phyloP scores from a whole-genome alignment of 2,888 invertebrate genomes.

The Drosophila cognata region DNA sequence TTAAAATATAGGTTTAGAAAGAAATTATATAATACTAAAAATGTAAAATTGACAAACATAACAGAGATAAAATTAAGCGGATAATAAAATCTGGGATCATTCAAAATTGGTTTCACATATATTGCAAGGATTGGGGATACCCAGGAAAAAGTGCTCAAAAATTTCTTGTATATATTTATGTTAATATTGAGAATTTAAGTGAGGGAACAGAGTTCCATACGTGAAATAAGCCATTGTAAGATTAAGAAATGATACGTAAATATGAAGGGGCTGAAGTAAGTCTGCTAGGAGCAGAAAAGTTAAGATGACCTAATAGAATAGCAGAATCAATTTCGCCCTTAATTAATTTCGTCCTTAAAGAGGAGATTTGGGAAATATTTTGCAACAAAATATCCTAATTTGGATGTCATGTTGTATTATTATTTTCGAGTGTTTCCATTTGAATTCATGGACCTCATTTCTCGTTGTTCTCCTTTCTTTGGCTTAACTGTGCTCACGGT shows the following conservation, averaged over 20 bases:
- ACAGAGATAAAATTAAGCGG: not conserved
- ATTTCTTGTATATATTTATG: not conserved
- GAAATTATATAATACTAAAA: not conserved
- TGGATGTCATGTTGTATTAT: not conserved
- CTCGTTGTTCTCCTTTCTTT: not conserved
- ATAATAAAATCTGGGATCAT: not conserved
- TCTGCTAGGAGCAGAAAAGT: not conserved
- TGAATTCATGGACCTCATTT: conserved; percentile 5
- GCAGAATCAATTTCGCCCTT: not conserved
- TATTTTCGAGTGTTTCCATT: not conserved
- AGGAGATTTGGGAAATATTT: no score
- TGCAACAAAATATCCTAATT: no score
- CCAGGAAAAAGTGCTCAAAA: no score
- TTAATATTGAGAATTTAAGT: not conserved
- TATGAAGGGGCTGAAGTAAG: not conserved
- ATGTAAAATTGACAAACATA: not conserved
- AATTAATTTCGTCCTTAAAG: not conserved
- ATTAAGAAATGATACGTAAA: not conserved
- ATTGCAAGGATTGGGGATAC: not conserved
- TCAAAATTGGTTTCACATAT: not conserved
- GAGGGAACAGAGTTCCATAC: not conserved
- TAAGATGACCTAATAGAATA: rapidly evolving
- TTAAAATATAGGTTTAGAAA: not conserved
- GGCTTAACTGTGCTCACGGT: conserved; percentile 24
- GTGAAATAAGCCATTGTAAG: not conserved